Base-by-base conservation (phyloP, 2,797 vertebrate species). In the Petrocephalus sullivani region DNA sequence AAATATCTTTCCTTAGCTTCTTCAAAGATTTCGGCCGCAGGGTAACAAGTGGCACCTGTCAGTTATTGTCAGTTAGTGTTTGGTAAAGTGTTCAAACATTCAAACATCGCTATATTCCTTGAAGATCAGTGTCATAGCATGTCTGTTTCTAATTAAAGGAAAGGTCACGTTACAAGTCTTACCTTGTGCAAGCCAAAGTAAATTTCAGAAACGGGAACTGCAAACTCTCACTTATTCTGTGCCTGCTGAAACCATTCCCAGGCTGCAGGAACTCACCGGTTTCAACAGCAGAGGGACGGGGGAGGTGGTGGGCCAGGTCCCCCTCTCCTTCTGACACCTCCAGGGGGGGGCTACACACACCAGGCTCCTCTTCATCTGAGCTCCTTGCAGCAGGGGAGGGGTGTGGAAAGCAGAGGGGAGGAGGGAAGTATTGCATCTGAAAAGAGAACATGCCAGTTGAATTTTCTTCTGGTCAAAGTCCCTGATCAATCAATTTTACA, bases 301-400 rank as follows among this genome's bases (percentile, higher is more conserved):
- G 92, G 49, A 94, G 93, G 0, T 96, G 95, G 12, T 98, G 97
- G 92, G 96, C 94, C 90, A 95, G 95, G 9, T 87, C 86, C 60
- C 99, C 96, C 88, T 99, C 98, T 56, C 96, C 96, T 14, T 99
- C 98, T 28, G 98, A 99, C 61, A 99, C 98, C 91, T 99, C 98
- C 90, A 99, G 86, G 0, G 97, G 97, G 0, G 98, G 97, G 85
- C 98, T 99, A 87, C 96, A 96, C 88, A 95, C 95, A 89, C 96
- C 96, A 0, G 96, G 96, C 58, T 99, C 98, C 85, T 99, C 98
- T 49, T 99, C 98, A 2, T 99, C 98, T 0, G 98, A 98, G 93
- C 97, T 98, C 90, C 95, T 97, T 91, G 97, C 96, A 0, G 91
- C 94, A 9, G 97, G 95, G 89, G 97, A 95, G 1, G 95, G 91